Evolutionary conservation across 2,113 vertebrate species (phyloP), one percentile per base, ranked within the genome.

Genomic region (Lamprotornis superbus): DNA sequence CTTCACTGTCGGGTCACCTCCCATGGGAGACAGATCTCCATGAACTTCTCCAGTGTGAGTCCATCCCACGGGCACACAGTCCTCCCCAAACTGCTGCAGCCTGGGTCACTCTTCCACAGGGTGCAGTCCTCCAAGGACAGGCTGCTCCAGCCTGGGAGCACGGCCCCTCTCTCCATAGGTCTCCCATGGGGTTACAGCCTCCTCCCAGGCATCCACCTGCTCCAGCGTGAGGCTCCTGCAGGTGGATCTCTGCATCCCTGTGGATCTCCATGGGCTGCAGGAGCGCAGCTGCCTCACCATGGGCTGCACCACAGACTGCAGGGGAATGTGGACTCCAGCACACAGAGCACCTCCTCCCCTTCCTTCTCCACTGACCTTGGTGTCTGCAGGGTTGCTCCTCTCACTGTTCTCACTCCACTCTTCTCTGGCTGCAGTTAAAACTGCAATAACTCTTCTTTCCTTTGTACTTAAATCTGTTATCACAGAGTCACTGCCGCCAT

Each of bases 1-100:
- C 52, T 47, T 23, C 11, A 28, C 40, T 0, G 0, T n/a, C n/a
- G n/a, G 15, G 9, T 11, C 40, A 6, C 40, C 30, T 56, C n/a
- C 39, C 15, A 13, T 3, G 5, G 49, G 57, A 39, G 23, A 47
- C 40, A 64, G n/a, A 7, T 47, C 28, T 39, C 15, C 5, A 1
- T 2, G 1, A 37, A 23, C 7, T 63, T 37, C 33, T 44, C 16
- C 11, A 46, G 0, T 15, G 7, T 24, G 21, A 37, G 17, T 37
- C 9, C 22, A 11, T 71, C 12, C 47, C 33, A 44, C 0, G 1
- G 56, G 12, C 20, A 61, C 40, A 13, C 10, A 37, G 27, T 35
- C 12, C 14, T 7, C 27, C 28, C 16, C 33, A 27, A 2, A 73
- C 27, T 22, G 22, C 18, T 37, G 13, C 2, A 2, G 17, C 0